These are phyloP conservation scores for Corella eumyota DNA, from an alignment of 23 tunicate genomes.

Conservation along the genomic window DNA sequence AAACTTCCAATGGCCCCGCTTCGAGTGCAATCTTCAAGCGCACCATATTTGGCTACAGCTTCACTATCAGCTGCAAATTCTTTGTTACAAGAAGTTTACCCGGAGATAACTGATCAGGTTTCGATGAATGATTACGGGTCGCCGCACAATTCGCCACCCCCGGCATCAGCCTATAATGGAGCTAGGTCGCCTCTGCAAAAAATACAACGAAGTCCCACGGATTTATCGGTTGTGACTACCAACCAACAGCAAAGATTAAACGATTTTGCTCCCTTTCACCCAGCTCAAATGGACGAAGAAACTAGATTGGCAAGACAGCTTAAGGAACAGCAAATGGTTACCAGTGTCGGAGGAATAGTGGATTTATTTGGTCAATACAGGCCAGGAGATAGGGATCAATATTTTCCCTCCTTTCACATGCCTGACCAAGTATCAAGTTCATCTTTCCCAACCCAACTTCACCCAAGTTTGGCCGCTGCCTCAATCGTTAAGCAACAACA, in stretches of 20 bases:
- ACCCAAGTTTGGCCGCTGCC: not conserved
- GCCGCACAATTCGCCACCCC: too few species aligned
- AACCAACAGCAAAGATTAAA: conserved; percentile 12
- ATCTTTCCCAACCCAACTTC: not conserved
- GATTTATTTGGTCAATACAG: conserved; percentile 33
- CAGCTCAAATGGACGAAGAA: conserved; percentile 14
- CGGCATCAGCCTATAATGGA: too few species aligned
- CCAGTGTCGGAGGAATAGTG: conserved; percentile 6
- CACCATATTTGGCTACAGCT: too few species aligned
- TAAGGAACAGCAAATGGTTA: conserved; percentile 15
- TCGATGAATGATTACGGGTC: too few species aligned
- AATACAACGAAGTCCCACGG: conserved; percentile 34
- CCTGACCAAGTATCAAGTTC: not conserved
- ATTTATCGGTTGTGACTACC: conserved; percentile 42
- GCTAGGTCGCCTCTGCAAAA: too few species aligned
- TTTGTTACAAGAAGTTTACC: too few species aligned
- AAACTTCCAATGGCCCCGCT: too few species aligned
- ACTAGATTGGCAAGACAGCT: conserved; percentile 20
- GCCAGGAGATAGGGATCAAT: conserved; percentile 18
- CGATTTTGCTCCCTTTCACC: conserved; percentile 3
- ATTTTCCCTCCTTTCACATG: not conserved
- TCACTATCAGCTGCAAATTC: too few species aligned
- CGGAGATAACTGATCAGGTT: too few species aligned
- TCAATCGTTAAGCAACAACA: conserved; percentile 9
- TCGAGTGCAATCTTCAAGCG: too few species aligned